phyloP scores from a whole-genome alignment of 2,113 vertebrate genomes.

The Xenopus tropicalis region UCB_Xtro_10.0 CM004444.2:157042501-157043000 shows the following conservation, averaged over 20 bases:
- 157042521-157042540: too few species aligned
- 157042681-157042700: not conserved
- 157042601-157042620: not conserved
- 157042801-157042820: not conserved
- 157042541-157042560: too few species aligned
- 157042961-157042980: not conserved
- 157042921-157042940: not conserved
- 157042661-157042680: not conserved
- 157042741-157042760: too few species aligned
- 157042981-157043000: not conserved
- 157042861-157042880: not conserved
- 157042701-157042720: not conserved
- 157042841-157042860: not conserved
- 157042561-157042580: not conserved
- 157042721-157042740: too few species aligned
- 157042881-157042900: not conserved
- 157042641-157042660: too few species aligned
- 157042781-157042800: too few species aligned
- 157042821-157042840: not conserved
- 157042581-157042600: not conserved
- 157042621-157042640: not conserved
- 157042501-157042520: too few species aligned
- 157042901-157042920: not conserved
- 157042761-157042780: too few species aligned
- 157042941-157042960: not conserved